A percentile compares a stretch with the other conserved stretches of the same genome.
These are phyloP conservation scores for Melanostigma gelatinosum DNA, from an alignment of 2,113 vertebrate species.

Conservation along the genomic window DNA sequence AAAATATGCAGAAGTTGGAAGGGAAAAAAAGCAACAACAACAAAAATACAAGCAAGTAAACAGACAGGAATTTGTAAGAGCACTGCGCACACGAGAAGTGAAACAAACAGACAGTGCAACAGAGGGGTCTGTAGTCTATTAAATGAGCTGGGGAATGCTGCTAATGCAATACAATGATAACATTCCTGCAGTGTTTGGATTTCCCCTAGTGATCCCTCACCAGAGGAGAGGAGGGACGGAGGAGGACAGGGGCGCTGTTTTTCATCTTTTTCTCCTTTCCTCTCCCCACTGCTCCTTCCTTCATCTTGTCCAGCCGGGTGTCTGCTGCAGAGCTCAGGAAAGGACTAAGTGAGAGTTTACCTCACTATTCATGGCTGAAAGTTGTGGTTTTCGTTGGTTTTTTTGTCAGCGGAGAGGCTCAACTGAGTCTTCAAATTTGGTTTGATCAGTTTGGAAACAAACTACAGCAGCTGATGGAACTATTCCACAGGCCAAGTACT, in stretches of 20 bases:
- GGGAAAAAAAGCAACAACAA: neutral
- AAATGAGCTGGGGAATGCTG: constrained; percentile 76
- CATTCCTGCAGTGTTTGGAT: constrained; percentile 82
- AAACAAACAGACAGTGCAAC: constrained; percentile 53
- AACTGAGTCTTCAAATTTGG: neutral
- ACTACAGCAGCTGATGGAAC: constrained; percentile 17
- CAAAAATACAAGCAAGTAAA: constrained; percentile 16
- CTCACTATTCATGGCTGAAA: neutral
- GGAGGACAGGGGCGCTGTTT: constrained; percentile 47
- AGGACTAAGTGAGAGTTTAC: neutral
- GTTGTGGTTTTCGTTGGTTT: neutral
- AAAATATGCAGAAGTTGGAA: neutral
- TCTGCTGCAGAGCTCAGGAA: constrained; percentile 1
- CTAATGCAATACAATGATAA: constrained; percentile 83
- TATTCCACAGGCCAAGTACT: constrained; percentile 1
- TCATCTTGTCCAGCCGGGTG: constrained; percentile 25
- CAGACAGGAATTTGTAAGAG: constrained; percentile 13
- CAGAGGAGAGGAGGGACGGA: constrained; percentile 48
- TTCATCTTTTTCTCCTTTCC: constrained; percentile 36
- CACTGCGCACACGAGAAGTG: constrained; percentile 17
- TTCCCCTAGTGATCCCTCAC: constrained; percentile 78
- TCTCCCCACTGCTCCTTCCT: constrained; percentile 25
- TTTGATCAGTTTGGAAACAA: constrained; percentile 23
- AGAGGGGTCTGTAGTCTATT: constrained; percentile 75
- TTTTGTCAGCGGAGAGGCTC: neutral